phyloP scores from a whole-genome alignment of 2,888 invertebrate genomes.

The Dione juno region DNA sequence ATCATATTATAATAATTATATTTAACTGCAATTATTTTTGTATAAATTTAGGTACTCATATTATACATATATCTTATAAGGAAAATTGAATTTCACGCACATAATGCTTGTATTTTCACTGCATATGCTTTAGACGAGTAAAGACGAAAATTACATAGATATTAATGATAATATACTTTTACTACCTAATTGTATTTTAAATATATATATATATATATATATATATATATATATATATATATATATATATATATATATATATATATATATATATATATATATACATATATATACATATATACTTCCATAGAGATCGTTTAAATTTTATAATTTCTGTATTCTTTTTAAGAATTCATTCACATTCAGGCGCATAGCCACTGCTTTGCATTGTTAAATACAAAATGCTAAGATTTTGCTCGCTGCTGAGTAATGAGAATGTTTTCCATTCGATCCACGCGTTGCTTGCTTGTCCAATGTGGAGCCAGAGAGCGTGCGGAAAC shows the following conservation, averaged over 20 bases:
- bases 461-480: slow-evolving; percentile 23
- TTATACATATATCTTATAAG: no score
- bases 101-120: no score
- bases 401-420: slow-evolving; percentile 49
- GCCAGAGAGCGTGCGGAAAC: slow-evolving; percentile 1
- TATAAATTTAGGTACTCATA: not conserved
- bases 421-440: slow-evolving; percentile 38
- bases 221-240: no score
- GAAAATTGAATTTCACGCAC: no score
- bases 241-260: no score
- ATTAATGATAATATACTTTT: no score
- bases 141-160: no score
- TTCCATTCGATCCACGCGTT: slow-evolving; percentile 40
- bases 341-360: slow-evolving; percentile 12
- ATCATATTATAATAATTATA: not conserved
- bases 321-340: not conserved
- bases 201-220: no score
- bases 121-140: no score
- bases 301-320: not conserved
- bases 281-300: no score
- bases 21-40: not conserved
- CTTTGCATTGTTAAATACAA: slow-evolving; percentile 60
- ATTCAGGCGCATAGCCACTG: slow-evolving; percentile 38
- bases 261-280: no score
- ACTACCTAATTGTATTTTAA: no score